Evolutionary conservation across 2,797 vertebrate species (phyloP), one percentile per base, ranked within the genome.

Genomic region (Gymnopithys bicolor): DNA sequence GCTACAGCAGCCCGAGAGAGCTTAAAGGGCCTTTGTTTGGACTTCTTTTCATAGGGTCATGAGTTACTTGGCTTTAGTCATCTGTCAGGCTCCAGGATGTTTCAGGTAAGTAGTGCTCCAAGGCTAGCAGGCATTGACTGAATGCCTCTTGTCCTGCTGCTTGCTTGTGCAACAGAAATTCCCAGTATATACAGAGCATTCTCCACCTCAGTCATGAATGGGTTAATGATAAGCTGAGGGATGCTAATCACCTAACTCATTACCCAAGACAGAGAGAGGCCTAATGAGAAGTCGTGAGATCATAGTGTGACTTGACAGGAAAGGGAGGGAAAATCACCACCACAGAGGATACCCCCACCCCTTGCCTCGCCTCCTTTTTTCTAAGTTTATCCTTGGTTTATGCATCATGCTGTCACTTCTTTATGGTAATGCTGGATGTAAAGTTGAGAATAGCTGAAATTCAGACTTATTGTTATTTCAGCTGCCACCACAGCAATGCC

Each of bases 341-440:
- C 13, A 74, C 28, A 48, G 7, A 43, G 12, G 27, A 88, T 7
- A 39, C 1, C 3, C 4, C 9, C 55, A 9, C 3, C 1, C 3
- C 4, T 8, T 59, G 10, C 4, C 49, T 19, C 1, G 77, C 9
- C 39, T 59, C 7, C 4, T 53, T 32, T 39, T 88, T 16, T 17
- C 13, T 37, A 75, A 28, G 18, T 39, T 43, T 75, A 19, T 33
- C 19, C 32, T 60, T 76, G 27, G 28, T 41, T 84, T 79, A 76
- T 59, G 14, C 23, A 21, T 43, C 32, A 5, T 33, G 5, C 21
- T 53, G 5, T 56, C 25, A 81, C 19, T 41, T 60, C 13, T 49
- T 5, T 51, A 58, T n/a, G 30, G 8, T 43, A 16, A 25, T 9
- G 5, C 22, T 35, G 5, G 24, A n/a, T 41, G 1, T 10, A 68